Conservation (phyloP, 2,888 invertebrate species). For the Neocrepidodera transversa region DNA sequence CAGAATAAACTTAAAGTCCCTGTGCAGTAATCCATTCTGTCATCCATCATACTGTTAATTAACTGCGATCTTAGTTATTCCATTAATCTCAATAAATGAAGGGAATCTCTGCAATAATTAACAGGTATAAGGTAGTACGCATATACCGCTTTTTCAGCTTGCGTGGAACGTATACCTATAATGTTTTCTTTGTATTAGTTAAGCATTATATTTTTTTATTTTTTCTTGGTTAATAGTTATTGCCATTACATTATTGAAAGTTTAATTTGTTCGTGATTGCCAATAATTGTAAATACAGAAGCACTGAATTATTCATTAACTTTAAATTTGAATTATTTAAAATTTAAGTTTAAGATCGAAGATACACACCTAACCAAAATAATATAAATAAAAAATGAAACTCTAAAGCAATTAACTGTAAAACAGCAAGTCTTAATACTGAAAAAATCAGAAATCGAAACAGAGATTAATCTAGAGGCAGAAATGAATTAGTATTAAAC, state of each 20-base stretch:
- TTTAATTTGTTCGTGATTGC: neutral
- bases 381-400: too few species aligned
- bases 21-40: conserved; percentile 22
- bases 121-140: neutral
- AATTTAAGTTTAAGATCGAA: too few species aligned
- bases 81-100: conserved; percentile 31
- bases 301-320: too few species aligned
- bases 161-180: neutral
- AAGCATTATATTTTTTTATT: neutral
- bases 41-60: conserved; percentile 30
- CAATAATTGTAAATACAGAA: too few species aligned
- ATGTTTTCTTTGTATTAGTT: neutral
- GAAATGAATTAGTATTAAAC: too few species aligned
- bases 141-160: neutral
- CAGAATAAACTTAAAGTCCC: conserved; percentile 13
- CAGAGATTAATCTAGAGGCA: too few species aligned
- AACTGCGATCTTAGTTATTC: conserved; percentile 18
- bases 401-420: too few species aligned
- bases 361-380: too few species aligned
- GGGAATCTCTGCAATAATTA: conserved; percentile 22
- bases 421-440: too few species aligned
- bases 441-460: too few species aligned
- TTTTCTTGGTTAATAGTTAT: neutral
- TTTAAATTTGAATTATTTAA: too few species aligned
- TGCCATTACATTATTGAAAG: neutral